phyloP scores from a whole-genome alignment of 1,140 invertebrate species.

The Hirudo medicinalis region DNA sequence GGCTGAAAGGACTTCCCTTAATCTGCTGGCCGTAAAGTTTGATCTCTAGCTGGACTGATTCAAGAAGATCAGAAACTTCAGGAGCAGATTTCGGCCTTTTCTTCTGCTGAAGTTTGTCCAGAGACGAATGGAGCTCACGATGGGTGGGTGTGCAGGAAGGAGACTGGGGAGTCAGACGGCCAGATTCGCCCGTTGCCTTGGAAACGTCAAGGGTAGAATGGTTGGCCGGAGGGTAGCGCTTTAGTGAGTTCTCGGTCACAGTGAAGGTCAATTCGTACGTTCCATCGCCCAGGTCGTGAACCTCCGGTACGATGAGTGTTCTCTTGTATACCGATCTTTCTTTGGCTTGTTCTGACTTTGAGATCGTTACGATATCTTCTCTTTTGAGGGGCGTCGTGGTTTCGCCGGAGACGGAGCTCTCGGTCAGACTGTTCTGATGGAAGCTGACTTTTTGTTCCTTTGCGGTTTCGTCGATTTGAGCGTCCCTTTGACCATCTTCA shows the following conservation, averaged over 20 bases:
- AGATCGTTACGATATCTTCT: too few relatives aligned
- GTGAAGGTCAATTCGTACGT: slow-evolving; percentile 36
- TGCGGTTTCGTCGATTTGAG: too few relatives aligned
- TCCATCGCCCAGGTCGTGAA: slow-evolving; percentile 43
- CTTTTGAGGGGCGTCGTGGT: neutral
- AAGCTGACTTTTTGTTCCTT: too few relatives aligned
- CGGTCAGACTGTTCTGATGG: too few relatives aligned
- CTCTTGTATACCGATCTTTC: slow-evolving; percentile 16
- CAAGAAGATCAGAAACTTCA: neutral
- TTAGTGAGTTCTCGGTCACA: neutral
- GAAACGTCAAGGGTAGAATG: too few relatives aligned
- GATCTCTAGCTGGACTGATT: slow-evolving; percentile 33
- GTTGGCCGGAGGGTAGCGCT: neutral
- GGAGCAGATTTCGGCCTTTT: slow-evolving; percentile 10
- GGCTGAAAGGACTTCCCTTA: slow-evolving; percentile 43
- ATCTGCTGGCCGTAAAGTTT: slow-evolving; percentile 43
- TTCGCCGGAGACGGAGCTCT: slow-evolving; percentile 12
- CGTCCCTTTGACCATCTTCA: too few relatives aligned
- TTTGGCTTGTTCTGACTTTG: slow-evolving; percentile 17
- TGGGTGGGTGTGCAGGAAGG: too few relatives aligned
- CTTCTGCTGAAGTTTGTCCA: slow-evolving; percentile 4
- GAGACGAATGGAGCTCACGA: neutral
- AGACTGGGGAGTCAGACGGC: too few relatives aligned
- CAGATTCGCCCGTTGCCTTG: too few relatives aligned
- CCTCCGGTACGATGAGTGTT: slow-evolving; percentile 26